A percentile compares a stretch with the other conserved stretches of the same genome.
phyloP scores from a whole-genome alignment of 64 coral and sea anemone genomes.

The Montipora sp. region DNA sequence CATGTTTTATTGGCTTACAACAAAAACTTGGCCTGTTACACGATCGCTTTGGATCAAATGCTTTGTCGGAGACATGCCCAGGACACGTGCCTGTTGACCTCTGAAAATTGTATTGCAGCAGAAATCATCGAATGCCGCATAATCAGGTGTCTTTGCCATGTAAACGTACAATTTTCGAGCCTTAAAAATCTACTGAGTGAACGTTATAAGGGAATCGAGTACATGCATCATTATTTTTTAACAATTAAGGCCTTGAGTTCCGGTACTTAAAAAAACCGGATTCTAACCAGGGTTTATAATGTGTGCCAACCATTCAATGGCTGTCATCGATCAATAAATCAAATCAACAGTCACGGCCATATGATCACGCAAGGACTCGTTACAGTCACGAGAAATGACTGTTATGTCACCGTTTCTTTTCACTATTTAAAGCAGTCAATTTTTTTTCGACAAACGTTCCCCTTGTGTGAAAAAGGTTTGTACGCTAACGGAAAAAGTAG shows the following conservation, averaged over 20 bases:
- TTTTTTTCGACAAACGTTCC: neutral
- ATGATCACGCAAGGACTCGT: neutral
- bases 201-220: neutral
- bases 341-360: neutral
- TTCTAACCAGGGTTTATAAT: neutral
- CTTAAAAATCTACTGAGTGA: neutral
- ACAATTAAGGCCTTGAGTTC: neutral
- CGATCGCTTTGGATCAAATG: neutral
- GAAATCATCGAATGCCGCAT: too few relatives aligned
- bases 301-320: slow-evolving; percentile 2
- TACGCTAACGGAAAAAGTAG: too few relatives aligned
- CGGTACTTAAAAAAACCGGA: too few relatives aligned
- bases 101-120: neutral
- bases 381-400: neutral
- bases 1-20: slow-evolving; percentile 5
- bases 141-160: neutral
- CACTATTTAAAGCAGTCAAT: too few relatives aligned
- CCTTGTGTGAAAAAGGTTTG: neutral
- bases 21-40: neutral
- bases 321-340: slow-evolving; percentile 1
- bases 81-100: neutral
- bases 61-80: neutral
- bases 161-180: neutral
- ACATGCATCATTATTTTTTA: too few relatives aligned
- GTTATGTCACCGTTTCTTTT: neutral